A percentile compares a stretch with the other conserved stretches of the same genome.
Evolutionary conservation across 2,888 invertebrate species (phyloP).

Genomic region (Malthinus seriepunctatus): DNA sequence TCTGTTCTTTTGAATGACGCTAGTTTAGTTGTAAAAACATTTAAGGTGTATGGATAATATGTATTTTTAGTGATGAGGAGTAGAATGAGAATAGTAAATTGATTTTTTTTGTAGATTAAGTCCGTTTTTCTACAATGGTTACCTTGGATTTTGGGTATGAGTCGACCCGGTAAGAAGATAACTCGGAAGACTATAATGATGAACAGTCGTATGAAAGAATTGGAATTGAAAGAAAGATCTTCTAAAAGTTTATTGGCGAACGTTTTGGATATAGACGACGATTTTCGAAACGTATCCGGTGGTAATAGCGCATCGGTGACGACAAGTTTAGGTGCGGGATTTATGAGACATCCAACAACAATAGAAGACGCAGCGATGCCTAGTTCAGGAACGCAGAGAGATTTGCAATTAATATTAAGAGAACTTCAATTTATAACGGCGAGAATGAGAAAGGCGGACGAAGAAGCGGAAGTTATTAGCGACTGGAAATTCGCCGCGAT

Average conservation of each 20-base stretch:
- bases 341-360: conserved; percentile 73
- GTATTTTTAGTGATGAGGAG: no score
- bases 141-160: conserved; percentile 95
- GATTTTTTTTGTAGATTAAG: conserved; percentile 73
- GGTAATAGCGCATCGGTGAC: conserved; percentile 53
- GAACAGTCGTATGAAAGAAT: conserved; percentile 88
- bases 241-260: conserved; percentile 93
- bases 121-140: conserved; percentile 96
- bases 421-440: conserved; percentile 95
- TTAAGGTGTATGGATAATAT: no score
- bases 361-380: conserved; percentile 66
- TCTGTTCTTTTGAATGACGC: no score
- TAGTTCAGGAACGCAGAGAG: conserved; percentile 71
- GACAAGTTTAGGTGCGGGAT: conserved; percentile 55
- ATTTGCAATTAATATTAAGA: conserved; percentile 86
- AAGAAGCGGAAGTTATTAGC: conserved; percentile 89
- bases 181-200: conserved; percentile 88
- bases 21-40: no score
- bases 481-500: conserved; percentile 99
- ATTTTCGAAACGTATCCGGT: conserved; percentile 79
- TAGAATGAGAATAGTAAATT: no score
- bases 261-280: conserved; percentile 94
- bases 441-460: conserved; percentile 92
- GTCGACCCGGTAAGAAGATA: conserved; percentile 92
- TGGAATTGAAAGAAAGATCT: conserved; percentile 91